These are phyloP conservation scores for Phymastichus coffea DNA, from an alignment of 1,140 invertebrate genomes.

Conservation along the genomic window DNA sequence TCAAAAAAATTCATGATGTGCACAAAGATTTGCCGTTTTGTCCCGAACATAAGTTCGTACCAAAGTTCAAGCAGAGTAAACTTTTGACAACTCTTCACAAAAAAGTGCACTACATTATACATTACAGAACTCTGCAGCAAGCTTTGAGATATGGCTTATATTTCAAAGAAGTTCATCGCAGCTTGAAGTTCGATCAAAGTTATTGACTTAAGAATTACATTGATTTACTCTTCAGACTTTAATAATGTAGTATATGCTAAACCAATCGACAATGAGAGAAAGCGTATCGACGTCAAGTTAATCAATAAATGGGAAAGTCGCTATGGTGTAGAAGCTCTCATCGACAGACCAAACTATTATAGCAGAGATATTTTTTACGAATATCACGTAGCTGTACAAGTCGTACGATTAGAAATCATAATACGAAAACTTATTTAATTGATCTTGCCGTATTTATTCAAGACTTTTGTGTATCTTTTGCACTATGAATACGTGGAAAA, in stretches of 20 bases:
- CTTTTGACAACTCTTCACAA: background rate
- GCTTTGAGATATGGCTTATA: background rate
- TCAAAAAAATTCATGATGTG: background rate
- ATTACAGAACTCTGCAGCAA: background rate
- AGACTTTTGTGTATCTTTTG: too few species aligned
- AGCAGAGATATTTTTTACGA: background rate
- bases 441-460: too few species aligned
- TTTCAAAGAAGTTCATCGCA: background rate
- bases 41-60: too few species aligned
- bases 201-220: background rate
- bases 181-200: background rate
- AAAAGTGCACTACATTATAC: background rate
- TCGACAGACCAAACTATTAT: background rate
- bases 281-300: background rate
- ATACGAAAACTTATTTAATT: too few species aligned
- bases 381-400: too few species aligned
- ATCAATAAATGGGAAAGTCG: background rate
- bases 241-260: background rate
- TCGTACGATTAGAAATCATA: too few species aligned
- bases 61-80: background rate
- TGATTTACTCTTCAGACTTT: background rate
- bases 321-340: background rate
- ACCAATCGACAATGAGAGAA: background rate
- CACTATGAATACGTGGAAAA: too few species aligned
- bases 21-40: background rate